A percentile compares a stretch with the other conserved stretches of the same genome.
Conservation (phyloP, 2,888 invertebrate genomes). For the Mimas tiliae region DNA sequence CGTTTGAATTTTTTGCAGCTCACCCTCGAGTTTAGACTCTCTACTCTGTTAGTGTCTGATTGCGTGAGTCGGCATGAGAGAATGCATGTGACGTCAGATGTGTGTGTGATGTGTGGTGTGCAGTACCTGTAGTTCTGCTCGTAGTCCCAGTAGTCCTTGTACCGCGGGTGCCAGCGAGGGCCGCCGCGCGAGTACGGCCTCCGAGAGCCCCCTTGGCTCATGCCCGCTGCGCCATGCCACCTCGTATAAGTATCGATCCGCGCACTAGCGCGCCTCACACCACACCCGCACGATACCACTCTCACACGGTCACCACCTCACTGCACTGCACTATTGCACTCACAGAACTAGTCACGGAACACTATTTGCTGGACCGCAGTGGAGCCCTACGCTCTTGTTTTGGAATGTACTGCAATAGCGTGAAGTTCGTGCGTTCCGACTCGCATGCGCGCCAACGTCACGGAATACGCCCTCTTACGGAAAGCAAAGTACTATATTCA, state of each 20-base stretch:
- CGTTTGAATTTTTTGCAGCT: not conserved
- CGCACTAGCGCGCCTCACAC: slow-evolving; percentile 53
- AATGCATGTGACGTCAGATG: not conserved
- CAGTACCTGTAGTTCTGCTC: slow-evolving; percentile 77
- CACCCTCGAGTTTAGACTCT: not conserved
- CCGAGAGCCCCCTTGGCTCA: slow-evolving; percentile 80
- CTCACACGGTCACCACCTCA: slow-evolving; percentile 46
- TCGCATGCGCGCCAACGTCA: slow-evolving; percentile 67
- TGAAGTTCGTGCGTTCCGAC: slow-evolving; percentile 71
- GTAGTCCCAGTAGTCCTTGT: slow-evolving; percentile 83
- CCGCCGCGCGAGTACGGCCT: slow-evolving; percentile 80
- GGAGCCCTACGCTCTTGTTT: slow-evolving; percentile 62
- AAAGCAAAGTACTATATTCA: slow-evolving; percentile 49
- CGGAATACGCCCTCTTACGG: slow-evolving; percentile 54
- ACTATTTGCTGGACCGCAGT: slow-evolving; percentile 49
- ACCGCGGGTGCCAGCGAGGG: slow-evolving; percentile 80
- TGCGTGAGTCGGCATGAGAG: no score
- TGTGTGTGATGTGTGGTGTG: not conserved
- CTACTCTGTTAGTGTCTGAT: not conserved
- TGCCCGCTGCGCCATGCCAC: slow-evolving; percentile 69
- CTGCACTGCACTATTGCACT: slow-evolving; percentile 63
- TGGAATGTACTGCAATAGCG: slow-evolving; percentile 60
- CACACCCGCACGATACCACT: slow-evolving; percentile 43
- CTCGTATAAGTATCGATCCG: slow-evolving; percentile 68
- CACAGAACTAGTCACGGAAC: slow-evolving; percentile 39